These are phyloP conservation scores for Calonectris borealis DNA, from an alignment of 2,113 vertebrate species.

Conservation along the genomic window DNA sequence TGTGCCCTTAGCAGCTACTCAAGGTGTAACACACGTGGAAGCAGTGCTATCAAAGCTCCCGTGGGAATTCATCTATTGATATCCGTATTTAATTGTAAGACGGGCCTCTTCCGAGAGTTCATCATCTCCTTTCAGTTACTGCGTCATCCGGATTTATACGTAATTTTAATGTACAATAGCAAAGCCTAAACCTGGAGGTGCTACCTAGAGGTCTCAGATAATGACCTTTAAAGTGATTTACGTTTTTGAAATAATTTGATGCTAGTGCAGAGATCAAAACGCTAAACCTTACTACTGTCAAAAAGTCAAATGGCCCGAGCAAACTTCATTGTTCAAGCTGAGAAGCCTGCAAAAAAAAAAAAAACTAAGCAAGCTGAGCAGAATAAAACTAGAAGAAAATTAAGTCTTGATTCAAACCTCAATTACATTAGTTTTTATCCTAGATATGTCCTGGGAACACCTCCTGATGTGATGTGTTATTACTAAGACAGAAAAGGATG, in stretches of 20 bases:
- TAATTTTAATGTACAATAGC: fast-evolving
- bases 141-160: neutral
- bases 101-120: neutral
- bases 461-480: neutral
- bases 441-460: neutral
- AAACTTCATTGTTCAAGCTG: neutral
- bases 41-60: neutral
- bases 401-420: neutral
- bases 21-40: neutral
- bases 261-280: neutral
- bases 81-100: neutral
- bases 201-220: neutral
- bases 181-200: neutral
- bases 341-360: neutral
- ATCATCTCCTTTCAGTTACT: neutral
- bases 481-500: neutral
- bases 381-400: neutral
- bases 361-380: neutral
- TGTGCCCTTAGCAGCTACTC: neutral
- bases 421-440: neutral
- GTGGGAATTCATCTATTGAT: neutral
- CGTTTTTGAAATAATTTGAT: neutral
- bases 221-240: neutral
- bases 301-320: neutral
- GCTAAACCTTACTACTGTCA: neutral